Evolutionary conservation across 2,113 vertebrate genomes (phyloP), one percentile per base, ranked within the genome.

Genomic region (Cyphomyrus discorhynchus): DNA sequence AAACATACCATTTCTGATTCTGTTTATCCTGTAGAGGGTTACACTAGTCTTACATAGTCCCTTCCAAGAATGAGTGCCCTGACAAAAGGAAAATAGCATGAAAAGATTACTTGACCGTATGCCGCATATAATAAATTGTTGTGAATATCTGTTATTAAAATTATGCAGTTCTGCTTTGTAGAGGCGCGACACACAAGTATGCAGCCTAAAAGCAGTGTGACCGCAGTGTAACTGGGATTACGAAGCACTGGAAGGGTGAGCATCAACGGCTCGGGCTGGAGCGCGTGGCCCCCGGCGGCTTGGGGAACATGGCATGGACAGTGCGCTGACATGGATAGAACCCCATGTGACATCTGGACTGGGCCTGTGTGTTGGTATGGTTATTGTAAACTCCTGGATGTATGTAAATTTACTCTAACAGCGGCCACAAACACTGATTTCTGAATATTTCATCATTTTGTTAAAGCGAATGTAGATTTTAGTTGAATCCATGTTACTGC

Each of bases 241-340:
- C 1, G 11, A 35, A 39, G 13, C 70, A 5, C 4, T 15, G 70
- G 1, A 74, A 35, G 5, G 70, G 31, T 74, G 70, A 74, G 70
- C 8, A 74, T 74, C 31, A 31, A 5, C 17, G 27, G n/a, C 42
- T 5, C 4, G 42, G 42, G 42, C 42, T 5, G 42, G 47, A 0
- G 9, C 9, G 1, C 9, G 47, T 1, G 0, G 49, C 0, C 49
- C 1, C 11, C 1, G 0, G 19, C 53, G 1, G 21, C 17, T 56
- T 19, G 2, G 56, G 6, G 56, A 5, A 27, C 58, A 31, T 27
- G n/a, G 0, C 39, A 42, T 8, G 35, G 70, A 77, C 27, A 80
- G 74, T 7, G 35, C 19, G 35, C 74, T 6, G 15, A 42, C 6
- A 2, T 80, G 74, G 35, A 39, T 11, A 6, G 42, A 39, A 80